These are phyloP conservation scores for Dendroctonus valens DNA, from an alignment of 1,140 invertebrate genomes.

Conservation along the genomic window DNA sequence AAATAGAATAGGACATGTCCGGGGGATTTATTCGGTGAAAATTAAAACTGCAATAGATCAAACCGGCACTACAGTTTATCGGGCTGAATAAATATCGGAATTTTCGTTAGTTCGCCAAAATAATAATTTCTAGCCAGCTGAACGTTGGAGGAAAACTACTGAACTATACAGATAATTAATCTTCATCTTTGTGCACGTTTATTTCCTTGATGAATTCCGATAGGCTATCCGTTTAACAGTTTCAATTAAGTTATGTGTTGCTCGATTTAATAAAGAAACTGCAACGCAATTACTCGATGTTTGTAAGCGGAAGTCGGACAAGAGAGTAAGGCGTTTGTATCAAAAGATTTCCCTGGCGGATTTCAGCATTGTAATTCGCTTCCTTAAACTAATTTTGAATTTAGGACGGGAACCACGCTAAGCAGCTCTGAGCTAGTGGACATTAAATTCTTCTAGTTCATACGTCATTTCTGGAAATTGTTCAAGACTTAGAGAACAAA, in stretches of 20 bases:
- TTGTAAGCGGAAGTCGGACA: background rate
- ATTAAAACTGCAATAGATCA: background rate
- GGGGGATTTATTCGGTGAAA: no score
- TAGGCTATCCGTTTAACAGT: background rate
- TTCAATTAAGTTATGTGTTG: constrained; percentile 13
- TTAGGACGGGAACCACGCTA: constrained; percentile 28
- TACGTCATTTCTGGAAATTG: no score
- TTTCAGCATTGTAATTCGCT: constrained; percentile 34
- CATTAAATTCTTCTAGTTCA: no score
- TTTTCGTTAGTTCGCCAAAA: no score
- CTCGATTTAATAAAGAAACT: constrained; percentile 9
- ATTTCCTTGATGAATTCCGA: background rate
- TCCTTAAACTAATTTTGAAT: constrained; percentile 40
- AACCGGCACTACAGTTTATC: no score
- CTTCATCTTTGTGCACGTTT: no score
- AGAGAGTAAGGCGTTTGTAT: constrained; percentile 18
- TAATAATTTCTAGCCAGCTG: no score
- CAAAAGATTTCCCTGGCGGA: constrained; percentile 39
- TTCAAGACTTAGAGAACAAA: no score
- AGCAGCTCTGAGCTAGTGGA: background rate
- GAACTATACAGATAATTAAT: no score
- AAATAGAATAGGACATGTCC: background rate
- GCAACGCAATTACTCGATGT: constrained; percentile 10
- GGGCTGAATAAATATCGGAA: no score
- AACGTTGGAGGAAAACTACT: no score